phyloP scores from a whole-genome alignment of 2,797 vertebrate species.

The Calcarius lapponicus region DNA sequence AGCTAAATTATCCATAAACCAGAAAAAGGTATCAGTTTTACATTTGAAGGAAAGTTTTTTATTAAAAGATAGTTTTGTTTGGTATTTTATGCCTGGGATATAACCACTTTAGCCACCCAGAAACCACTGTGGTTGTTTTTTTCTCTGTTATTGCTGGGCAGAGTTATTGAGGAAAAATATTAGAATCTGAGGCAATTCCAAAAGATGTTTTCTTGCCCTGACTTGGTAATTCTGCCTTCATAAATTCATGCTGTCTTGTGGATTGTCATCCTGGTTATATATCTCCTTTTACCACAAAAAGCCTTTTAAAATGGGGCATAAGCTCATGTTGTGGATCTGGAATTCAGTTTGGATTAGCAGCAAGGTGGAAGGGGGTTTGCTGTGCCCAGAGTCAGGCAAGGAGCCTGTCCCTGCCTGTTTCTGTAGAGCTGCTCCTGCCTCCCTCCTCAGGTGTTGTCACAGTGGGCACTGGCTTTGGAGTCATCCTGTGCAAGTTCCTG shows the following conservation, averaged over 20 bases:
- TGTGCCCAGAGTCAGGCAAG: neutral
- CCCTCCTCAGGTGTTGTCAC: neutral
- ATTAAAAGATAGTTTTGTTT: conserved; percentile 54
- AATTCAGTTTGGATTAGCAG: neutral
- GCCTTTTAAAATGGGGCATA: neutral
- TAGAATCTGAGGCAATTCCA: conserved; percentile 6
- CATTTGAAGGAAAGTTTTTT: conserved; percentile 48
- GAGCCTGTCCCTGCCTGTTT: neutral
- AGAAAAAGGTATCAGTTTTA: conserved; percentile 63
- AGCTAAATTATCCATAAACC: conserved; percentile 65
- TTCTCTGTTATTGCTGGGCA: conserved; percentile 48
- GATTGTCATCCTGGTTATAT: neutral
- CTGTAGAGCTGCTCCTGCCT: neutral
- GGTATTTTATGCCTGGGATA: conserved; percentile 52
- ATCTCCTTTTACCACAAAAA: neutral
- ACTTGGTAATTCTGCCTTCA: conserved; percentile 29
- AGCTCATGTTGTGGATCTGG: neutral
- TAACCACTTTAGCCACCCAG: conserved; percentile 50
- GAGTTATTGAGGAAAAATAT: conserved; percentile 36
- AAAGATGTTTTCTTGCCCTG: conserved; percentile 16
- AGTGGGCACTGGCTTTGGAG: neutral
- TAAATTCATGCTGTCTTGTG: neutral
- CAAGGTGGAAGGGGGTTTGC: neutral
- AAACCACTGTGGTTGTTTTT: conserved; percentile 54
- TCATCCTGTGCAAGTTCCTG: neutral